Base-by-base conservation (phyloP, 2,113 vertebrate genomes). In the Paracanthobrama guichenoti region DNA sequence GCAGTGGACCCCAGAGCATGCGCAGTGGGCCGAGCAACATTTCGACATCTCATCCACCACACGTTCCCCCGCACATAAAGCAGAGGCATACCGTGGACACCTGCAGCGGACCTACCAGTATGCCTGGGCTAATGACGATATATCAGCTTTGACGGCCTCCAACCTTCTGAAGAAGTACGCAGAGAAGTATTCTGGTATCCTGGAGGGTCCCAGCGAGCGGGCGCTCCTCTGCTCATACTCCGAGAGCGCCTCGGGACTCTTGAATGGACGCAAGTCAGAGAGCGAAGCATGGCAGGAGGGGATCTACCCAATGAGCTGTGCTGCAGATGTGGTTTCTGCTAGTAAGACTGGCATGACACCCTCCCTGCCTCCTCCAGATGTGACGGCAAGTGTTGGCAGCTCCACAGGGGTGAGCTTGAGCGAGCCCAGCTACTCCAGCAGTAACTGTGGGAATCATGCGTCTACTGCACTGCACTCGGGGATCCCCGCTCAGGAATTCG, bases 1-100 rank as follows among this genome's bases (percentile, higher is more conserved):
- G 98, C 98, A 99, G 98, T 99, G 98, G 98, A 99, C 97, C 95
- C 98, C 97, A 12, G 98, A 99, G 95, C 98, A 99, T 95, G 97
- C 97, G 90, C 98, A 99, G 96, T 99, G 98, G 98, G 98, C 97
- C 89, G 98, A 99, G 82, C 98, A 99, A 94, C 98, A 99, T 95
- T 99, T 99, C 92, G 98, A 99, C 93, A 98, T 99, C 95, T 97
- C 97, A 86, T 99, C 98, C 26, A 99, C 97, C 85, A 98, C 97
- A 42, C 95, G 97, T 88, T 99, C 98, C 64, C 98, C 98, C 26
- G 97, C 97, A 89, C 98, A 99, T 93, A 99, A 99, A 95, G 97
- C 97, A 62, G 98, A 99, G 94, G 96, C 97, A 86, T 99, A 98
- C 91, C 93, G 97, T 73, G 98, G 97, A 46, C 98, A 99, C 91